Base-by-base conservation (phyloP, 1,140 invertebrate species). In the Achroia grisella region DNA sequence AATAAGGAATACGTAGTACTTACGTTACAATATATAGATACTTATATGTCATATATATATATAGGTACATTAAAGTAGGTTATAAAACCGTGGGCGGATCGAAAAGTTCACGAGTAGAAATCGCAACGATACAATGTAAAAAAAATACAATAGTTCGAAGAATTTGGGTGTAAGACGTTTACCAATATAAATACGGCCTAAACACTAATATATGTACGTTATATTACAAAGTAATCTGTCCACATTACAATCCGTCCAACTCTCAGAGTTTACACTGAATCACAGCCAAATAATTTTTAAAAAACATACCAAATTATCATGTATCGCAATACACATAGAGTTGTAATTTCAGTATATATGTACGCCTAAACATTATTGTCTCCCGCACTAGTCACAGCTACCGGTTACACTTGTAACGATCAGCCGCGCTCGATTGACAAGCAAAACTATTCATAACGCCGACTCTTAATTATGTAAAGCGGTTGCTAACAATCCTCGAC, bases 241-340 rank as follows among this genome's bases (percentile, higher is more conserved):
- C 35, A 17, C 35, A 17, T 15, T 37, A 10, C 2, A 2, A 3
- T 23, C 10, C 35, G 17, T n/a, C n/a, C n/a, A 37, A 14, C 35
- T 17, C 35, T 32, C 57, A 58, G 61, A 59, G 61, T 65, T 56
- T 52, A 40, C 39, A 23, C 42, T 55, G 45, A 61, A 69, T 78
- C 74, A 78, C 74, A 78, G 74, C 71, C 71, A 68, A 67, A 10
- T 15, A 17, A 59, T 44, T 33, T 40, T 56, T 45, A 60, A 61
- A 52, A 73, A 61, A 59, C 62, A 37, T 51, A 66, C 59, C 50
- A 71, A 74, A 73, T 68, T 68, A 68, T 68, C 60, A 43, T 56
- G 17, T 49, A 29, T 12, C 43, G 57, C 6, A 23, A 23, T 23
- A 23, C 2, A 6, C 6, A 23, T 23, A 23, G 6, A 2, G 17